Evolutionary conservation across 2,113 vertebrate genomes (phyloP).

Genomic region (Cyanoramphus novaezelandiae): DNA sequence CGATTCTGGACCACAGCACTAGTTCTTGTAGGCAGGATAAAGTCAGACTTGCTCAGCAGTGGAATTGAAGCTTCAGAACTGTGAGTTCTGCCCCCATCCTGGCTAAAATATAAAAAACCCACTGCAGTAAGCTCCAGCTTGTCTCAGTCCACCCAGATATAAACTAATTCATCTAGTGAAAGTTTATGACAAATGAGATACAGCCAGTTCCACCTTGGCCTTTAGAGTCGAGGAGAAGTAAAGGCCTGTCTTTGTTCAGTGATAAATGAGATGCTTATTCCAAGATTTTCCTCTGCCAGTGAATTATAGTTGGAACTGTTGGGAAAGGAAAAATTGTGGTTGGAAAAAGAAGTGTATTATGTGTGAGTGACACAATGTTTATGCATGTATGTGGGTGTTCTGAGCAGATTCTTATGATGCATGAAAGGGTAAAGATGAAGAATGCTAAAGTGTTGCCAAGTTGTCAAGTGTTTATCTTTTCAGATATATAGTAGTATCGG

Average conservation of each 20-base stretch:
- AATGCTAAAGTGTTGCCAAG: slow-evolving; percentile 48
- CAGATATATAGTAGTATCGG: background rate
- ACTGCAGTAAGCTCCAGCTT: background rate
- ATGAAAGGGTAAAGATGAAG: slow-evolving; percentile 42
- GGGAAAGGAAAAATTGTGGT: slow-evolving; percentile 46
- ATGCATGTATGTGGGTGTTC: slow-evolving; percentile 57
- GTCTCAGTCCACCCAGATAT: background rate
- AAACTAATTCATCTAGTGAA: slow-evolving; percentile 25
- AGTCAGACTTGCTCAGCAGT: background rate
- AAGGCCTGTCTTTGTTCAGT: slow-evolving; percentile 50
- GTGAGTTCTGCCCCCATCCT: background rate
- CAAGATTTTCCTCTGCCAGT: slow-evolving; percentile 49
- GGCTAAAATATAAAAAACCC: background rate
- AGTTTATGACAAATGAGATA: slow-evolving; percentile 45
- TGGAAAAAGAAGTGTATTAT: slow-evolving; percentile 62
- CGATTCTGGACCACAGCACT: slow-evolving; percentile 6
- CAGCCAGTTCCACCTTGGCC: slow-evolving; percentile 35
- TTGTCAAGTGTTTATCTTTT: slow-evolving; percentile 61
- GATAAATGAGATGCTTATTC: slow-evolving; percentile 63
- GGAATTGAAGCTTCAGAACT: background rate
- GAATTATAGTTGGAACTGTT: slow-evolving; percentile 54
- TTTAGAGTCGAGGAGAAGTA: slow-evolving; percentile 33
- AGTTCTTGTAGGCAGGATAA: background rate
- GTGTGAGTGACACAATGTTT: slow-evolving; percentile 58
- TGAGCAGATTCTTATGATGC: background rate